Percentiles rank a stretch among this genome's conserved stretches.
Conservation (phyloP, 2,888 invertebrate species). For the Leptinotarsa tumamoca region DNA sequence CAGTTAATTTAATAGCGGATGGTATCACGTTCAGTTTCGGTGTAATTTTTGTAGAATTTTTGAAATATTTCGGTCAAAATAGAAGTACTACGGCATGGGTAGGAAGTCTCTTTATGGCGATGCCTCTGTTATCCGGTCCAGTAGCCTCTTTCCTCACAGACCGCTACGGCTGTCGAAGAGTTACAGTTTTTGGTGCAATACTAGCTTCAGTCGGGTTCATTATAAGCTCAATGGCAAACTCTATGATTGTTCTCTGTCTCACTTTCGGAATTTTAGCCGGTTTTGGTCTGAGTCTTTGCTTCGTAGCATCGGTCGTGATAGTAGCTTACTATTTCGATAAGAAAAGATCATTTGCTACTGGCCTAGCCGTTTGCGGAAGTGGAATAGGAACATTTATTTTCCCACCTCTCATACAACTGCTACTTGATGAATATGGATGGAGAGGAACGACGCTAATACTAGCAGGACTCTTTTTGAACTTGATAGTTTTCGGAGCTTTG, state of each 20-base stretch:
- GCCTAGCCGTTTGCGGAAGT: conserved; percentile 87
- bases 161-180: conserved; percentile 83
- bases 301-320: conserved; percentile 90
- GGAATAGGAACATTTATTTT: conserved; percentile 91
- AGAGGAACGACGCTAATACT: conserved; percentile 85
- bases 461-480: conserved; percentile 83
- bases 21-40: conserved; percentile 95
- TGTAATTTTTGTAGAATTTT: conserved; percentile 86
- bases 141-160: conserved; percentile 87
- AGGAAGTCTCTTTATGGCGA: conserved; percentile 90
- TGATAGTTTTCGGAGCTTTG: conserved; percentile 83
- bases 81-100: conserved; percentile 92
- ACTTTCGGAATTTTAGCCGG: conserved; percentile 88
- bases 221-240: conserved; percentile 79
- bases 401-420: conserved; percentile 81
- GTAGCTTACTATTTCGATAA: conserved; percentile 92
- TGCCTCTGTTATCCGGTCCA: conserved; percentile 88
- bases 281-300: conserved; percentile 86
- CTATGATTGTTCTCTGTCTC: conserved; percentile 81
- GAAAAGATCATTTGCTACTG: conserved; percentile 85
- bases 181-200: conserved; percentile 83
- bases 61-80: conserved; percentile 85
- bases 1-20: conserved; percentile 91
- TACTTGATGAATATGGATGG: conserved; percentile 85
- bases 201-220: conserved; percentile 83